Percentiles rank a stretch among this genome's conserved stretches.
Conservation (phyloP, 1,140 invertebrate species). For the Bombus terrestris region DNA sequence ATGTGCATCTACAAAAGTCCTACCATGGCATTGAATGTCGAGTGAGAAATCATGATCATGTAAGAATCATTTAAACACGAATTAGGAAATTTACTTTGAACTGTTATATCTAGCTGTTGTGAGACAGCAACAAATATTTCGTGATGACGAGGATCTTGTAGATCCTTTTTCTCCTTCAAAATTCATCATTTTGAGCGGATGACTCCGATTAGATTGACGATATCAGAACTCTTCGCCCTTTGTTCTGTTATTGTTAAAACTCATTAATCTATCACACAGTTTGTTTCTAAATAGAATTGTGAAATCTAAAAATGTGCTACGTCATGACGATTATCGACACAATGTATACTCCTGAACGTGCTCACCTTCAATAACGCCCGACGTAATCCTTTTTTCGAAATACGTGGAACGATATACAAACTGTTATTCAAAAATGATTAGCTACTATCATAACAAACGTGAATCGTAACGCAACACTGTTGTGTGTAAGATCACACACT, state of each 20-base stretch:
- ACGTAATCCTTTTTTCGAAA: neutral
- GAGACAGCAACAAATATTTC: constrained; percentile 47
- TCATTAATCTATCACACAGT: constrained; percentile 31
- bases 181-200: constrained; percentile 40
- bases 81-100: constrained; percentile 51
- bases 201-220: constrained; percentile 37
- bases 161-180: constrained; percentile 41
- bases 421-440: neutral
- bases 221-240: constrained; percentile 45
- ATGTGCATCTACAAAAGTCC: neutral
- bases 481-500: neutral
- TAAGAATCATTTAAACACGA: constrained; percentile 43
- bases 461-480: neutral
- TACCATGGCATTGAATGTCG: neutral
- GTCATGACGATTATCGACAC: constrained; percentile 25
- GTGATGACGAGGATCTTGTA: constrained; percentile 44
- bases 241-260: constrained; percentile 47
- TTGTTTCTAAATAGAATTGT: constrained; percentile 39
- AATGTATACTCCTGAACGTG: neutral
- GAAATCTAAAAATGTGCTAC: constrained; percentile 47
- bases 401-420: neutral
- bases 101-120: constrained; percentile 50
- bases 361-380: constrained; percentile 15
- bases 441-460: neutral
- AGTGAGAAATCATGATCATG: constrained; percentile 19